Percentiles rank a stretch among this genome's conserved stretches.
phyloP scores from a whole-genome alignment of 2,888 invertebrate genomes.

The Melanargia galathea region DNA sequence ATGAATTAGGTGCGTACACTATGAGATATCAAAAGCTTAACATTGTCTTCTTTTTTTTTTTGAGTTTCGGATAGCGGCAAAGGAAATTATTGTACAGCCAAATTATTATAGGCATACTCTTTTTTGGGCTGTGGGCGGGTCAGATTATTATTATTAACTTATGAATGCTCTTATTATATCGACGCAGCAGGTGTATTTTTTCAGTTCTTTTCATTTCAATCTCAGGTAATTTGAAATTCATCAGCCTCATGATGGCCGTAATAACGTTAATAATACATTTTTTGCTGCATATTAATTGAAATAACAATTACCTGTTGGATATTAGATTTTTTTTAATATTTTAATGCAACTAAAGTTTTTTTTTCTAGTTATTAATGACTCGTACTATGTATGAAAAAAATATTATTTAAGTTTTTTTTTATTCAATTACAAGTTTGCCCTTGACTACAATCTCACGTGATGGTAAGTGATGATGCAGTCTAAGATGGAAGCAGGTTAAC shows the following conservation, averaged over 20 bases:
- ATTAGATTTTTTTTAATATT: neutral
- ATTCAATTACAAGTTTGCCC: too few species aligned
- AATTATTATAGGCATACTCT: conserved; percentile 10
- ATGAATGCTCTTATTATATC: conserved; percentile 2
- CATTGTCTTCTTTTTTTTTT: neutral
- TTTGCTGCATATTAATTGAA: neutral
- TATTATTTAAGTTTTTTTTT: too few species aligned
- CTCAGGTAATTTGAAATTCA: conserved; percentile 9
- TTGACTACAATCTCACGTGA: too few species aligned
- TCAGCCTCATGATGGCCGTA: neutral
- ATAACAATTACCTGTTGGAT: too few species aligned
- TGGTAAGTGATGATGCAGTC: too few species aligned
- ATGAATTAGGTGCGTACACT: conserved; percentile 21
- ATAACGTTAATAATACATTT: neutral
- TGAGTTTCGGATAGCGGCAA: conserved; percentile 11
- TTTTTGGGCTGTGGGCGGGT: conserved; percentile 14
- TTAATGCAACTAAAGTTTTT: neutral
- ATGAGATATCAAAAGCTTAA: neutral
- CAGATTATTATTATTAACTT: conserved; percentile 13
- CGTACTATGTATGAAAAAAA: too few species aligned
- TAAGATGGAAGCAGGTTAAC: too few species aligned
- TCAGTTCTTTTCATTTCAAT: conserved; percentile 9
- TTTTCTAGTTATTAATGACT: too few species aligned
- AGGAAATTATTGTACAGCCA: conserved; percentile 7
- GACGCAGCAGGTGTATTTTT: conserved; percentile 17